These are phyloP conservation scores for Pseudorhiza aurosa DNA, from an alignment of 30 jellyfish, hydroid and myxozoan species.

Conservation along the genomic window DNA sequence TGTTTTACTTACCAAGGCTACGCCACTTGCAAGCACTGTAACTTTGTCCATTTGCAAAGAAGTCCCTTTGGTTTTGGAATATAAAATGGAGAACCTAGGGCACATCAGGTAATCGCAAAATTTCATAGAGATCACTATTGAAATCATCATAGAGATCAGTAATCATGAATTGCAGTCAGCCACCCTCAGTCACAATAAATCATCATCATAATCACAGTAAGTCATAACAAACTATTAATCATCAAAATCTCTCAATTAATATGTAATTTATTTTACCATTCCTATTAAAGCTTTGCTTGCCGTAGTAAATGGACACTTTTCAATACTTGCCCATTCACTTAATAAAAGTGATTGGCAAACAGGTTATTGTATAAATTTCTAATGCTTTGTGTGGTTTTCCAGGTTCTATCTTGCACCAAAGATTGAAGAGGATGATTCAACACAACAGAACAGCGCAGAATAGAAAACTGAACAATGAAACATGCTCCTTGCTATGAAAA, in stretches of 20 bases:
- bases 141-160: neutral
- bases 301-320: too few species aligned
- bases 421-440: conserved; percentile 85
- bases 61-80: conserved; percentile 86
- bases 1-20: conserved; percentile 66
- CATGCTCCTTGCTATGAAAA: too few species aligned
- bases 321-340: too few species aligned
- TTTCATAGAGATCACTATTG: neutral
- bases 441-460: conserved; percentile 72
- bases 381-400: neutral
- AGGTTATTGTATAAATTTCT: too few species aligned
- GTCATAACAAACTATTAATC: too few species aligned
- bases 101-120: conserved; percentile 67
- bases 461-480: neutral
- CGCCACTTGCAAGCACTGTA: conserved; percentile 83
- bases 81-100: conserved; percentile 92
- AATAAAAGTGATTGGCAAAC: too few species aligned
- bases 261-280: too few species aligned
- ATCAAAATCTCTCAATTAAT: too few species aligned
- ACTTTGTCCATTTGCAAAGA: conserved; percentile 91
- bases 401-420: conserved; percentile 92
- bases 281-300: too few species aligned
- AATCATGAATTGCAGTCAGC: neutral
- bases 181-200: too few species aligned
- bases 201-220: too few species aligned